phyloP scores from a whole-genome alignment of 2,113 vertebrate genomes.

The Myanophis thanlyinensis region DNA sequence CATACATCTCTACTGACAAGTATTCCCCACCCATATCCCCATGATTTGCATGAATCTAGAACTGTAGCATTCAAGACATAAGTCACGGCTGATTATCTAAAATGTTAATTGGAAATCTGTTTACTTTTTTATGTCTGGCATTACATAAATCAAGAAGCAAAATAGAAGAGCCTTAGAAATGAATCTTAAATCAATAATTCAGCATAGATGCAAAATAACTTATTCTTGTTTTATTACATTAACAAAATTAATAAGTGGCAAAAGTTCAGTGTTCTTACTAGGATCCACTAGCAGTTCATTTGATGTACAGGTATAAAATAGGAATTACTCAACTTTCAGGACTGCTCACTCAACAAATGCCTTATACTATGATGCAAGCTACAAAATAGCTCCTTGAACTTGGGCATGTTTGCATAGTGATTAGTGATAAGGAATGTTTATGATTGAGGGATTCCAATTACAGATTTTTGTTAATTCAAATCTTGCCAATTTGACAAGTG shows the following conservation, averaged over 20 bases:
- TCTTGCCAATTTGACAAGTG: not conserved
- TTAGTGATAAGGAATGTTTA: slow-evolving; percentile 14
- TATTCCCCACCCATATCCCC: not conserved
- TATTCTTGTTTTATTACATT: not conserved
- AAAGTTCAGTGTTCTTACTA: not conserved
- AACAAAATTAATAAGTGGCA: not conserved
- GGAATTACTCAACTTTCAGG: not conserved
- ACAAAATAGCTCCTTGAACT: not conserved
- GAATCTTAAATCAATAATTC: not conserved
- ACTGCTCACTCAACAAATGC: not conserved
- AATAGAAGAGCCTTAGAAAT: not conserved
- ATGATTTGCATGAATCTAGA: not conserved
- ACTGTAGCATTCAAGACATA: not conserved
- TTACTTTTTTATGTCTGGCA: not conserved
- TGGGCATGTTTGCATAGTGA: not conserved
- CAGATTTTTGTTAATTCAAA: not conserved
- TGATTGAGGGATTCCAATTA: slow-evolving; percentile 5
- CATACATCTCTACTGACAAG: not conserved
- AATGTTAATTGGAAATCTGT: not conserved
- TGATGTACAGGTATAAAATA: not conserved
- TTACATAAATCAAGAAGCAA: not conserved
- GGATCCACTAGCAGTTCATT: not conserved
- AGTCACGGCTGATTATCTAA: not conserved
- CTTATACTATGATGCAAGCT: not conserved
- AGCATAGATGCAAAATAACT: not conserved